Conservation (phyloP, 2,888 invertebrate genomes). For the Melanotus villosus region DNA sequence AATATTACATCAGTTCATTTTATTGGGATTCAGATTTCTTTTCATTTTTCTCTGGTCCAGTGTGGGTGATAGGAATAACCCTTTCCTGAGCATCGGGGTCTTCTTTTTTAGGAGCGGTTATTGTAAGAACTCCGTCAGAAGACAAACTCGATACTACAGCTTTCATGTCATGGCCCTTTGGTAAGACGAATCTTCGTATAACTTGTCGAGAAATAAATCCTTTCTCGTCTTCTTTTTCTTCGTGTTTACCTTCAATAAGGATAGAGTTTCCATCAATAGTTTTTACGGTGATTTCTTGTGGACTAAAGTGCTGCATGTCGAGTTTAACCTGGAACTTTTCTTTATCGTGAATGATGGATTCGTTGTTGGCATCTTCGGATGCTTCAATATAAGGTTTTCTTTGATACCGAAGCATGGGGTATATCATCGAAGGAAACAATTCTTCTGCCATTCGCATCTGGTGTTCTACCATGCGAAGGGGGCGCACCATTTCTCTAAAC, state of each 20-base stretch:
- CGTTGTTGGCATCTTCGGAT: conserved; percentile 54
- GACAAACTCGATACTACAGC: conserved; percentile 82
- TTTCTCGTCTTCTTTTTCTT: conserved; percentile 42
- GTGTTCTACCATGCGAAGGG: conserved; percentile 58
- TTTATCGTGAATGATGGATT: conserved; percentile 74
- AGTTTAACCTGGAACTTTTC: conserved; percentile 71
- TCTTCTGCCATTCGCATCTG: conserved; percentile 57
- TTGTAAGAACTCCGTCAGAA: conserved; percentile 81
- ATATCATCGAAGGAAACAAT: conserved; percentile 43
- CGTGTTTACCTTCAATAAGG: conserved; percentile 49
- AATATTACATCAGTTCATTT: neutral
- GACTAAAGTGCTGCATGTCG: conserved; percentile 45
- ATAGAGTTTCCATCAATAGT: conserved; percentile 42
- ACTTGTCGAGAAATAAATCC: conserved; percentile 81
- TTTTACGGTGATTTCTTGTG: conserved; percentile 50
- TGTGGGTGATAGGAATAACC: conserved; percentile 68
- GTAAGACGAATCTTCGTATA: conserved; percentile 81
- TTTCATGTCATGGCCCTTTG: conserved; percentile 82
- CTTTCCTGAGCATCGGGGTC: conserved; percentile 63
- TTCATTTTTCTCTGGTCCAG: conserved; percentile 52
- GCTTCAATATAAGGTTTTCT: conserved; percentile 43
- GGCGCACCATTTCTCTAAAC: conserved; percentile 57
- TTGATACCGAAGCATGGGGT: neutral
- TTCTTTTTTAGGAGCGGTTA: conserved; percentile 74
- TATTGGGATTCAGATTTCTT: neutral